Evolutionary conservation across 2,888 invertebrate species (phyloP).

Genomic region (Anarsia innoxiella): DNA sequence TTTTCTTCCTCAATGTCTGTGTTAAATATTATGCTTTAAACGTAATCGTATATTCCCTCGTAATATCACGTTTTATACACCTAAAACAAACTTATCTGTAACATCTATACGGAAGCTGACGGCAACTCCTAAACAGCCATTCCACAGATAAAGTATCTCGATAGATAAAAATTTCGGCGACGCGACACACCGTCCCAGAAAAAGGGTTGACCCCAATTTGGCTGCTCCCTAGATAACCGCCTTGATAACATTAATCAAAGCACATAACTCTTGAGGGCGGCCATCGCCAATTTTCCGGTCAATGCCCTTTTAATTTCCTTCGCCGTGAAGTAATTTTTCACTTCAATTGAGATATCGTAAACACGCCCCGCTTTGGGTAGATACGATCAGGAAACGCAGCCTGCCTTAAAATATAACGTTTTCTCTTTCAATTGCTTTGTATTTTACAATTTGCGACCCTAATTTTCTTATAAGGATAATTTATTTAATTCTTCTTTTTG

Average conservation of each 20-base stretch:
- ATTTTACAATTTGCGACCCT: too few relatives aligned
- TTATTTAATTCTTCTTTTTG: too few relatives aligned
- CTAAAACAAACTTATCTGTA: too few relatives aligned
- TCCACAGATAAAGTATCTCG: conserved; percentile 12
- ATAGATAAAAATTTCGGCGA: conserved; percentile 15
- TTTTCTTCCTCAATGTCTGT: too few relatives aligned
- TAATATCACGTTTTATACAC: too few relatives aligned
- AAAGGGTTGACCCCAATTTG: conserved; percentile 50
- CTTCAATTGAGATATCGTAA: conserved; percentile 49
- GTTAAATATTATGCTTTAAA: too few relatives aligned
- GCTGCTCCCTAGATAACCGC: conserved; percentile 49
- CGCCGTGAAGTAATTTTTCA: conserved; percentile 59
- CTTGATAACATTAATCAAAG: conserved; percentile 72
- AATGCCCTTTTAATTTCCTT: conserved; percentile 62
- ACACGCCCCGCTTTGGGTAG: conserved; percentile 20
- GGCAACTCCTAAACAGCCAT: conserved; percentile 11
- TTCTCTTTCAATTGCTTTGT: conserved; percentile 1
- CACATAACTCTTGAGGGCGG: conserved; percentile 30
- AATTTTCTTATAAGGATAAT: too few relatives aligned
- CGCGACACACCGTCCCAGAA: conserved; percentile 12
- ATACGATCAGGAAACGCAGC: conserved; percentile 5
- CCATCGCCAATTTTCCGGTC: conserved; percentile 65
- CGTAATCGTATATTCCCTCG: too few relatives aligned
- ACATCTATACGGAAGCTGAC: too few relatives aligned
- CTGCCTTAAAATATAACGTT: conserved; percentile 3